Percentiles rank a stretch among this genome's conserved stretches.
Conservation (phyloP, 2,797 vertebrate genomes). For the Myripristis jacobus region DNA sequence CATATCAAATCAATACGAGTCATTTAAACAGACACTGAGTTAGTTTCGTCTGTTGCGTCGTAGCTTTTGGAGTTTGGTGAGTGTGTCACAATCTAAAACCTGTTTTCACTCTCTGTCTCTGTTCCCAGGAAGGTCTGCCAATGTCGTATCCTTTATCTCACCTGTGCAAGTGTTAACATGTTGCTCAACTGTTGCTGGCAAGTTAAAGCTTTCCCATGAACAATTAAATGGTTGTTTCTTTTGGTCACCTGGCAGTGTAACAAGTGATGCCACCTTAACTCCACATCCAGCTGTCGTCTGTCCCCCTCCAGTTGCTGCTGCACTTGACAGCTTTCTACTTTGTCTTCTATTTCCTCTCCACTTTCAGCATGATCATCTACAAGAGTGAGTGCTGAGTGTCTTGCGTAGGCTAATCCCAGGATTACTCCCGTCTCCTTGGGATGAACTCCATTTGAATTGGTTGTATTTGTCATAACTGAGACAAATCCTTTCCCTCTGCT, state of each 20-base stretch:
- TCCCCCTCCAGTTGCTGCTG: constrained; percentile 85
- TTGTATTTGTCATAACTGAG: too few species aligned
- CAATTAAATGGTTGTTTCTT: neutral
- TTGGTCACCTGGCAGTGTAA: neutral
- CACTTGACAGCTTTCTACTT: constrained; percentile 79
- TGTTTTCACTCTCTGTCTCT: constrained; percentile 1
- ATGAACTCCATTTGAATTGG: too few species aligned
- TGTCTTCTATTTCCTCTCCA: constrained; percentile 84
- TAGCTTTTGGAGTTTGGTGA: too few species aligned
- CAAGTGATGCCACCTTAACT: constrained; percentile 43
- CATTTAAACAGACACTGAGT: neutral
- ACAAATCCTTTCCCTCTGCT: too few species aligned
- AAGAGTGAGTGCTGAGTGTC: constrained; percentile 85
- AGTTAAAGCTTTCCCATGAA: neutral
- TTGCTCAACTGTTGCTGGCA: too few species aligned
- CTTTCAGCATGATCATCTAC: constrained; percentile 83
- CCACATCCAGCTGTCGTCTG: constrained; percentile 81
- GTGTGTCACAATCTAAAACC: too few species aligned
- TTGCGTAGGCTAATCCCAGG: neutral
- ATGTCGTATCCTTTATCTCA: constrained; percentile 69
- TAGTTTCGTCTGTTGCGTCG: neutral
- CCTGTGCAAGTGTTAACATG: neutral
- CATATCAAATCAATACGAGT: neutral
- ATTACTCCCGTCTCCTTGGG: neutral
- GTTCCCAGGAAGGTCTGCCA: constrained; percentile 45